Conservation (phyloP, 1,140 invertebrate genomes). For the Ceratina calcarata region DNA sequence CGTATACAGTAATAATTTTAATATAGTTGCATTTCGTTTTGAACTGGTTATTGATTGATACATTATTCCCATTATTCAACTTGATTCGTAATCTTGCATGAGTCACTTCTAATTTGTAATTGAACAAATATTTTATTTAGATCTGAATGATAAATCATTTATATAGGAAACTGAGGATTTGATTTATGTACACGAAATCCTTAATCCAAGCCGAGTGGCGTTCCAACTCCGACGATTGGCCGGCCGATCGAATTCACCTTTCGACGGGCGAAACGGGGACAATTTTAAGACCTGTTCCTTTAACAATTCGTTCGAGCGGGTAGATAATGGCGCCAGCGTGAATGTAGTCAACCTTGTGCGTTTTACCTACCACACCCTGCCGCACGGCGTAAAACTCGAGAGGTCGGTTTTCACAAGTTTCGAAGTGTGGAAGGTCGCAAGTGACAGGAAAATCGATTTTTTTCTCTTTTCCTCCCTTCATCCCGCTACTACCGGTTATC, state of each 20-base stretch:
- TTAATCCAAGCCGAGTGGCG: too few relatives aligned
- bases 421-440: slow-evolving; percentile 62
- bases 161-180: too few relatives aligned
- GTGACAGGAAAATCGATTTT: slow-evolving; percentile 64
- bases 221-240: neutral
- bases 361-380: slow-evolving; percentile 64
- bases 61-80: too few relatives aligned
- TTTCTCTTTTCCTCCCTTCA: slow-evolving; percentile 25
- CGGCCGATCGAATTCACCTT: slow-evolving; percentile 39
- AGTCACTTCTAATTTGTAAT: too few relatives aligned
- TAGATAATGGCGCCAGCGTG: slow-evolving; percentile 67
- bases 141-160: too few relatives aligned
- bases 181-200: too few relatives aligned
- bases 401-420: slow-evolving; percentile 65
- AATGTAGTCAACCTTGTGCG: slow-evolving; percentile 68
- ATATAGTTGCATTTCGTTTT: too few relatives aligned
- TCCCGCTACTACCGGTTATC: slow-evolving; percentile 43
- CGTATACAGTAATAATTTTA: too few relatives aligned
- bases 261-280: slow-evolving; percentile 49
- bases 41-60: too few relatives aligned
- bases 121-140: too few relatives aligned
- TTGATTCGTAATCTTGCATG: too few relatives aligned
- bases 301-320: slow-evolving; percentile 62
- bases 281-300: slow-evolving; percentile 60
- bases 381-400: slow-evolving; percentile 57